A percentile compares a stretch with the other conserved stretches of the same genome.
These are phyloP conservation scores for Neostethus bicornis DNA, from an alignment of 2,797 vertebrate genomes.

Conservation along the genomic window DNA sequence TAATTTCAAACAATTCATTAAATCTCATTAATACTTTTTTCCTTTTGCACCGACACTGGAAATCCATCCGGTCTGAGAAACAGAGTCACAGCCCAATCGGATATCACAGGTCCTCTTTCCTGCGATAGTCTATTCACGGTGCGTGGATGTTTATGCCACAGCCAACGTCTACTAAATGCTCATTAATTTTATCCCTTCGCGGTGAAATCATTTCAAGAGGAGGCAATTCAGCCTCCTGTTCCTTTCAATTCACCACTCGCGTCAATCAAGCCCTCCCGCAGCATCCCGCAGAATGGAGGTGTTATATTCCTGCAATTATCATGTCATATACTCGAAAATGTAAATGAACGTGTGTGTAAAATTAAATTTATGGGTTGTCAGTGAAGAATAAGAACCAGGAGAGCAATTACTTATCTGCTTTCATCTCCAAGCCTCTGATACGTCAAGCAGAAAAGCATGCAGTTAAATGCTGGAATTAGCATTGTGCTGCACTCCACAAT, in stretches of 20 bases:
- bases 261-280: conserved; percentile 93
- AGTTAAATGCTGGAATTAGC: conserved; percentile 99
- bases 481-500: conserved; percentile 95
- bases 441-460: conserved; percentile 99
- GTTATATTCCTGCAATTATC: conserved; percentile 99
- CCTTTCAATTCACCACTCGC: conserved; percentile 98
- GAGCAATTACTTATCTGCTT: conserved; percentile 99
- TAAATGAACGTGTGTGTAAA: conserved; percentile 99
- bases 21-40: conserved; percentile 56
- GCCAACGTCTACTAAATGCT: conserved; percentile 93
- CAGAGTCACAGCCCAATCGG: conserved; percentile 49
- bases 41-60: conserved; percentile 28
- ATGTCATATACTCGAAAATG: conserved; percentile 99
- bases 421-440: conserved; percentile 99
- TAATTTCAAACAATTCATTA: conserved; percentile 62
- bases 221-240: conserved; percentile 98
- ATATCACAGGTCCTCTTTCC: conserved; percentile 76
- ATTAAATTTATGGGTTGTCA: conserved; percentile 99
- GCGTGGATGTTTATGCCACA: conserved; percentile 93
- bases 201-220: conserved; percentile 94
- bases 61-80: conserved; percentile 42
- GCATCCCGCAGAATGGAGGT: conserved; percentile 99
- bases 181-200: conserved; percentile 98
- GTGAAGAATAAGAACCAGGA: conserved; percentile 99
- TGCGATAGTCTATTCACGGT: conserved; percentile 82